Base-by-base conservation (phyloP, 2,113 vertebrate species). In the Pteronura brasiliensis region DNA sequence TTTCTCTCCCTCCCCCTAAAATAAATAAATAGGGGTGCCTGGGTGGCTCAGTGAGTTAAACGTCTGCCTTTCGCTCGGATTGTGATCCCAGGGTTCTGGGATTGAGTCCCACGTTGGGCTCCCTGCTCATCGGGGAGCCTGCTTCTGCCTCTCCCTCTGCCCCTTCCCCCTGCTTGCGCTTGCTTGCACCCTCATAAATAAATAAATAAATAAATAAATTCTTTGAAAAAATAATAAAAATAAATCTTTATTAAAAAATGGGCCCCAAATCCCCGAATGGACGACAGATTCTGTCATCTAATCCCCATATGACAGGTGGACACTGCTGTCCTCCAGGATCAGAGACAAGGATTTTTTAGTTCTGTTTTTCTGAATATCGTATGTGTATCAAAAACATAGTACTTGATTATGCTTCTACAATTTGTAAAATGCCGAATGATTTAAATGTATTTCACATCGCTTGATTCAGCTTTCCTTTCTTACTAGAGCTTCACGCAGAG, bases 401-500 rank as follows among this genome's bases (percentile, higher is more conserved):
- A 42, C 36, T 69, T 65, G 4, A 4, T 21, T 69, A 76, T 94
- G 34, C 25, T 42, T 93, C 61, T 39, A 20, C 15, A 63, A 6
- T 79, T 29, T 88, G 72, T 55, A 69, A 77, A 89, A 84, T 71
- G 27, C 23, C 3, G 42, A 84, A 77, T 63, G 95, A 77, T 90
- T 39, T 69, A 36, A 57, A 61, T 0, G 23, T 87, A 96, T 31
- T 84, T 52, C 36, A 67, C 72, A 86, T 39, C 18, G 0, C 49
- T 97, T 97, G 95, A 97, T 65, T 83, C 92, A 79, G 83, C 89
- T 76, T 79, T 93, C 92, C 67, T 80, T 98, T 93, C 96, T 18
- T 84, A 95, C 20, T 98, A 99, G 99, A 99, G 99, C 98, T 99
- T 99, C 98, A 99, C 99, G 17, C 99, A 99, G 99, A 99, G 99